A percentile compares a stretch with the other conserved stretches of the same genome.
These are phyloP conservation scores for Tachycineta bicolor DNA, from an alignment of 2,113 vertebrate genomes.

Conservation along the genomic window DNA sequence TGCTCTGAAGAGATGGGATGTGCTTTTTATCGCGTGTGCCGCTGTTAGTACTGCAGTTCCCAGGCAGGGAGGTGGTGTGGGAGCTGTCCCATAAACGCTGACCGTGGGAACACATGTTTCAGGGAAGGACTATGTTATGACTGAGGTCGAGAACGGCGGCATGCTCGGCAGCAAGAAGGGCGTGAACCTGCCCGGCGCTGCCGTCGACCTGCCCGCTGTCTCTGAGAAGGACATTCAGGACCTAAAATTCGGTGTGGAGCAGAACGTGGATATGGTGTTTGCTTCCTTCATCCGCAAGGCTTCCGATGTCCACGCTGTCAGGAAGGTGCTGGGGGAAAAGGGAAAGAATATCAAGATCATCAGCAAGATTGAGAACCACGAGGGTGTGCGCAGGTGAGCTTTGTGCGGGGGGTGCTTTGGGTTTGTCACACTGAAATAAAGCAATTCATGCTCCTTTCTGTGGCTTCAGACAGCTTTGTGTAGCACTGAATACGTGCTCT, in stretches of 20 bases:
- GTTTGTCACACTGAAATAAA: not conserved
- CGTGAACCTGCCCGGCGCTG: slow-evolving; percentile 92
- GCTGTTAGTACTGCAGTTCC: not conserved
- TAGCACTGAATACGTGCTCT: not conserved
- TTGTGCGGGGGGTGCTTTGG: fast-evolving
- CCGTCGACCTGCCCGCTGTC: slow-evolving; percentile 91
- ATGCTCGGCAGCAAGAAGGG: slow-evolving; percentile 96
- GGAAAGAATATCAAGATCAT: slow-evolving; percentile 97
- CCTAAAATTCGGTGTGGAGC: slow-evolving; percentile 92
- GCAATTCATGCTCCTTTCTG: fast-evolving
- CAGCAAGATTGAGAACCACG: slow-evolving; percentile 98
- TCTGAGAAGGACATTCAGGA: slow-evolving; percentile 95
- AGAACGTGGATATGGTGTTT: slow-evolving; percentile 96
- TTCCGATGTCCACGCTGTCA: slow-evolving; percentile 89
- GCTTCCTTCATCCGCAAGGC: slow-evolving; percentile 98
- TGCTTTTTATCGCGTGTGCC: fast-evolving
- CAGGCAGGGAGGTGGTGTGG: not conserved
- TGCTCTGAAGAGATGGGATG: not conserved
- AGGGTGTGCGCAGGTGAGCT: slow-evolving; percentile 91
- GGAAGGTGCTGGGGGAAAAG: slow-evolving; percentile 91
- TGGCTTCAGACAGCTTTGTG: not conserved
- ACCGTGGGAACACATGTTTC: not conserved
- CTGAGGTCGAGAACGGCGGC: slow-evolving; percentile 90
- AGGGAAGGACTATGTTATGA: slow-evolving; percentile 85
- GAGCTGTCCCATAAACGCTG: not conserved